Base-by-base conservation (phyloP, 53 echinoderm and acorn worm genomes). In the Henricia sp. region DNA sequence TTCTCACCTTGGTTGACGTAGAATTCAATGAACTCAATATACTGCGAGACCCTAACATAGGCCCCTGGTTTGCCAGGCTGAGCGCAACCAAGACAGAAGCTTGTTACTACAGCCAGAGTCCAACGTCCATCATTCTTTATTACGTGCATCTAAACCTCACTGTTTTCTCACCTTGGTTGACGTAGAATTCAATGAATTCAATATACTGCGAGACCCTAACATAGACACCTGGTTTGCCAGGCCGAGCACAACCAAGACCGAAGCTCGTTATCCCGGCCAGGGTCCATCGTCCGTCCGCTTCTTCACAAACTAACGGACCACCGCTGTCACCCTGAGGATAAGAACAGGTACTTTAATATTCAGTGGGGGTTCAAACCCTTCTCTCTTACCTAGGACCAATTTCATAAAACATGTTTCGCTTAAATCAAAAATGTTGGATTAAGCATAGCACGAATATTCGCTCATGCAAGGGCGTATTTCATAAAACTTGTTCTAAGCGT, bases 291-390 rank as follows among this genome's bases (percentile, higher is more conserved):
- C 86, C 89, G 44, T 86, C 86, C 34, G 16, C 4, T 27, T 46
- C 77, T 62, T 86, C 64, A 71, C 93, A 93, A 26, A 83, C 87
- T 6, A 93, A 50, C 2, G 87, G 90, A 12, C 93, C 93, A 32
- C 93, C 93, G 30, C 90, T 93, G 71, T 93, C 93, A 34, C 93
- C 93, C 93, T 93, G 75, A 16, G 4, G 39, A 55, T 6, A n/a
- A 69, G 6, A 19, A 83, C 43, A 82, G 37, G 20, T n/a, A n/a
- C n/a, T n/a, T n/a, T n/a, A n/a, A n/a, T n/a, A n/a, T n/a, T n/a
- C n/a, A n/a, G n/a, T n/a, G n/a, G n/a, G n/a, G n/a, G n/a, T n/a
- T n/a, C n/a, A n/a, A n/a, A n/a, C n/a, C n/a, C n/a, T n/a, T n/a
- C n/a, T n/a, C n/a, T n/a, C n/a, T n/a, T n/a, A n/a, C n/a, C n/a